A percentile compares a stretch with the other conserved stretches of the same genome.
These are phyloP conservation scores for Aradus depressus DNA, from an alignment of 2,888 invertebrate genomes.

Conservation along the genomic window DNA sequence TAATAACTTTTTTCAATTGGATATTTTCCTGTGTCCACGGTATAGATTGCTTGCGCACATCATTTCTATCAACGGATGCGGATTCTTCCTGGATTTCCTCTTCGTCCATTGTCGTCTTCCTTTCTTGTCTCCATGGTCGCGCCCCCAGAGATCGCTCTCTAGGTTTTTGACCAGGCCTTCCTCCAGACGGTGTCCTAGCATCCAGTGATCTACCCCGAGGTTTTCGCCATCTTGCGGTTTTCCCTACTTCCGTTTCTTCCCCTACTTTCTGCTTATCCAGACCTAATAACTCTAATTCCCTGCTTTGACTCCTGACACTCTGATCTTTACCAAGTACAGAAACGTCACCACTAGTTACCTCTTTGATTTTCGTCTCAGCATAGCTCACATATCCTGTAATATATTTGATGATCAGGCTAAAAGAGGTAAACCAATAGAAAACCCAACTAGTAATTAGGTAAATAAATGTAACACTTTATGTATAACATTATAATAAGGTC, in stretches of 20 bases:
- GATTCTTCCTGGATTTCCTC: conserved; percentile 15
- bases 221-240: conserved; percentile 24
- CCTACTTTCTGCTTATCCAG: not conserved
- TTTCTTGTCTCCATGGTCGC: conserved; percentile 26
- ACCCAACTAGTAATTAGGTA: too few species aligned
- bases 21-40: conserved; percentile 34
- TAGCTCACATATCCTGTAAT: conserved; percentile 30
- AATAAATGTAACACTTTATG: too few species aligned
- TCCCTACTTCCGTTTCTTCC: not conserved
- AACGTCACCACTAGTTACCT: conserved; percentile 37
- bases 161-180: not conserved
- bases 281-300: not conserved
- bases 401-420: not conserved
- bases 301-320: not conserved
- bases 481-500: too few species aligned
- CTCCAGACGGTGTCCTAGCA: conserved; percentile 23
- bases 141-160: not conserved
- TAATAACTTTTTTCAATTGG: conserved; percentile 32
- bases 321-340: conserved; percentile 33
- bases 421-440: not conserved
- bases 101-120: conserved; percentile 13
- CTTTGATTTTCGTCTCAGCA: conserved; percentile 39
- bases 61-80: conserved; percentile 6
- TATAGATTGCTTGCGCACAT: conserved; percentile 9
- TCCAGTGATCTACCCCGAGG: conserved; percentile 26